Evolutionary conservation across 1,140 invertebrate species (phyloP), one percentile per base, ranked within the genome.

Genomic region (Temnothorax longispinosus): DNA sequence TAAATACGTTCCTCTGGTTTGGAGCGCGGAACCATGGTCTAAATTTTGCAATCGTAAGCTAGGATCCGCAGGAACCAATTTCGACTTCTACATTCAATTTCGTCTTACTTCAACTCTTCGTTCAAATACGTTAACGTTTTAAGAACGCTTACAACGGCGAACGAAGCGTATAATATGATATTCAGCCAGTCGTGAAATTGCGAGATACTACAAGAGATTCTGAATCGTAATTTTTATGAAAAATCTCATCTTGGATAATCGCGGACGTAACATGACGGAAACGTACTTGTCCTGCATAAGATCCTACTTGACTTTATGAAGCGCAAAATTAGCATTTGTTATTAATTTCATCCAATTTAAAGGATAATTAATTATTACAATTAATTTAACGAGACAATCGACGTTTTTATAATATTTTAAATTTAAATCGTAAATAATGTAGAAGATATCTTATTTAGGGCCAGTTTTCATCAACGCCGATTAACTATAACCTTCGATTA

Each of bases 71-170:
- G n/a, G 69, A 84, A 84, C 80, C 80, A 84, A 75, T 84, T 84
- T 84, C 80, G 80, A 84, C 80, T 84, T 41, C 72, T 80, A 80
- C 80, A 84, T 84, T 74, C 67, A 84, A 84, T 84, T 75, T 84
- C 80, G 54, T 58, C 80, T 50, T 84, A 60, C 69, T 84, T 84
- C 69, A 60, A 75, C 69, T 84, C 54, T 21, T 58, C 41, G 80
- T 60, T 82, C 80, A 75, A 84, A 84, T 62, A 74, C 80, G 69
- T 74, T 84, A 84, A 84, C 54, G 56, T 84, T 84, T 84, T 75
- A 84, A 84, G 56, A 60, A 84, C 18, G 41, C 80, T 58, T 21
- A 47, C 54, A 54, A 75, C 41, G 54, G 38, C 71, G 54, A 41
- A 62, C 41, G 54, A 74, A 82, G 54, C 54, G 80, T 82, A 44